Evolutionary conservation across 2,797 vertebrate genomes (phyloP).

Genomic region (Lagorchestes hirsutus): DNA sequence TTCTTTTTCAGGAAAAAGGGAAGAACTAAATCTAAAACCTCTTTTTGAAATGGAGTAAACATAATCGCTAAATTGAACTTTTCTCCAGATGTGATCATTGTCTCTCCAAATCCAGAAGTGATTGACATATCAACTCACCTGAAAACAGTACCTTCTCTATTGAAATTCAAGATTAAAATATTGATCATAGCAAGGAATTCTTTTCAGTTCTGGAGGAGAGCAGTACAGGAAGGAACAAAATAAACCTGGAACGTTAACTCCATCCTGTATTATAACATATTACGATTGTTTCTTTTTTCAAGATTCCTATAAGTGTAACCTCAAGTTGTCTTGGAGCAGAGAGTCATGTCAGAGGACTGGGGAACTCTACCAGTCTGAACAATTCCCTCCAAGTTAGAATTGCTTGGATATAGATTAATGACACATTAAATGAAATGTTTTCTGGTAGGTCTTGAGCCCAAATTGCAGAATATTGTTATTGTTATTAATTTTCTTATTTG

Average conservation of each 20-base stretch:
- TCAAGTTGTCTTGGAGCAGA: background rate
- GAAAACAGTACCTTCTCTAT: background rate
- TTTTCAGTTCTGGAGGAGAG: background rate
- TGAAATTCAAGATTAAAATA: background rate
- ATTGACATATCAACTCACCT: background rate
- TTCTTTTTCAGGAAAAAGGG: background rate
- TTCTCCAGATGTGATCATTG: background rate
- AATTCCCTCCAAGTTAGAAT: background rate
- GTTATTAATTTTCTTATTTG: background rate
- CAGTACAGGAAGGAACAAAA: background rate
- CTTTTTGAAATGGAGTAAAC: background rate
- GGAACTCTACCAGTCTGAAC: background rate
- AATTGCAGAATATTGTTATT: background rate
- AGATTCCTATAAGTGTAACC: background rate
- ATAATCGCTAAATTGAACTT: background rate
- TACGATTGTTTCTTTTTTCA: background rate
- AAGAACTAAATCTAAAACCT: background rate
- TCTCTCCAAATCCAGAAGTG: background rate
- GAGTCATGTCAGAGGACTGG: background rate
- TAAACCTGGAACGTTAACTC: background rate
- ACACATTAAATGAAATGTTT: background rate
- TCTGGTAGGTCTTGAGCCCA: background rate
- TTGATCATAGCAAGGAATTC: background rate
- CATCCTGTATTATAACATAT: background rate
- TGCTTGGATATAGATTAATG: background rate